Percentiles rank a stretch among this genome's conserved stretches.
These are phyloP conservation scores for Blastobasis adustella DNA, from an alignment of 2,888 invertebrate genomes.

Conservation along the genomic window DNA sequence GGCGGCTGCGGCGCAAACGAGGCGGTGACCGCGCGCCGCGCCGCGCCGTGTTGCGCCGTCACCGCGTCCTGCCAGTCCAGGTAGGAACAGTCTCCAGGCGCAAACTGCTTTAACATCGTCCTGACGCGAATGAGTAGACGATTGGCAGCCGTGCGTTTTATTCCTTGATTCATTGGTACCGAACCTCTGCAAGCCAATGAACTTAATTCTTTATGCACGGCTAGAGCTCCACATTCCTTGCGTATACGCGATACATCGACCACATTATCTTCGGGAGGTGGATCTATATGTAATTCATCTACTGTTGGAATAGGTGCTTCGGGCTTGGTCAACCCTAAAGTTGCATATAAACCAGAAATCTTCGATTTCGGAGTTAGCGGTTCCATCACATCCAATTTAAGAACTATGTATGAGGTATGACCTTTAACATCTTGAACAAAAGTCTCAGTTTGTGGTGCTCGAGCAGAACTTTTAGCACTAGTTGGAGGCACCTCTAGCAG, in stretches of 20 bases:
- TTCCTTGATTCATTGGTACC: constrained; percentile 54
- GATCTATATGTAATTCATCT: constrained; percentile 32
- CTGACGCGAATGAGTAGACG: constrained; percentile 49
- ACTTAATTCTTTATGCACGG: constrained; percentile 58
- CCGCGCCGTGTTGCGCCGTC: constrained; percentile 52
- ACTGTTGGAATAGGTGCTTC: constrained; percentile 25
- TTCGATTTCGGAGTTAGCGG: constrained; percentile 41
- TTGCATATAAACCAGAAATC: constrained; percentile 36
- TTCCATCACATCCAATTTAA: constrained; percentile 52
- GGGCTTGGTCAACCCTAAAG: constrained; percentile 37
- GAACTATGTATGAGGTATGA: constrained; percentile 39
- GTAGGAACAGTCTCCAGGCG: constrained; percentile 41
- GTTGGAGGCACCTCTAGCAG: constrained; percentile 49
- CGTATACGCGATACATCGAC: constrained; percentile 48
- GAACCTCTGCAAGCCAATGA: constrained; percentile 41
- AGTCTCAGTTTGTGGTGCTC: constrained; percentile 23
- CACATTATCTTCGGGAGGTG: constrained; percentile 30
- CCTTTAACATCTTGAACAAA: constrained; percentile 40
- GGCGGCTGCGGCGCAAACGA: constrained; percentile 60
- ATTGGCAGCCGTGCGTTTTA: constrained; percentile 60
- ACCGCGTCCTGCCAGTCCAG: constrained; percentile 56
- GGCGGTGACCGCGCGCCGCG: constrained; percentile 53
- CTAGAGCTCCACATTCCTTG: constrained; percentile 52
- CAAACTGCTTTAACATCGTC: constrained; percentile 53
- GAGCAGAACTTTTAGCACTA: constrained; percentile 46